These are phyloP conservation scores for Maccullochella peelii DNA, from an alignment of 2,113 vertebrate species.

Conservation along the genomic window DNA sequence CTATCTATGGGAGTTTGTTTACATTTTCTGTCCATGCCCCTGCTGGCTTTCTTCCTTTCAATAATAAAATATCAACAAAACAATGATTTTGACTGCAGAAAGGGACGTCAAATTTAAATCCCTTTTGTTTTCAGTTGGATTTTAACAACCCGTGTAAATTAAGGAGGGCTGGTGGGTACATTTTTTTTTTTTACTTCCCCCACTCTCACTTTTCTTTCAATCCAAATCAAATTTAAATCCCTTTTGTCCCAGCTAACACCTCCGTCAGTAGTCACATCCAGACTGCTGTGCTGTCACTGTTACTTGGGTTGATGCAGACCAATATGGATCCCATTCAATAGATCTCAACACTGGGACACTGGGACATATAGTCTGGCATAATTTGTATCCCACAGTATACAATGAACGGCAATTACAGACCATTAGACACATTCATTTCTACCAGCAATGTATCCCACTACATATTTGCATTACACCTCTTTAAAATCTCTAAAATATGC, in stretches of 20 bases:
- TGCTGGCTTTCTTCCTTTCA: neutral
- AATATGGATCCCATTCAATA: constrained; percentile 58
- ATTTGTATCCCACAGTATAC: constrained; percentile 36
- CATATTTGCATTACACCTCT: constrained; percentile 60
- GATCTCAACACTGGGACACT: constrained; percentile 62
- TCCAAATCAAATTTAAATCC: constrained; percentile 58
- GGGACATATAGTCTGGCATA: constrained; percentile 55
- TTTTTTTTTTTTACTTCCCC: neutral
- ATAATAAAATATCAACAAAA: neutral
- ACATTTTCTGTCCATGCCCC: neutral
- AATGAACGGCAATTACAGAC: constrained; percentile 64
- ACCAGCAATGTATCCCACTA: constrained; percentile 16
- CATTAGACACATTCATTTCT: constrained; percentile 61
- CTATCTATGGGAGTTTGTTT: neutral
- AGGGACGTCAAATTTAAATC: neutral
- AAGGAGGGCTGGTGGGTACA: neutral
- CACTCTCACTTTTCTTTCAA: constrained; percentile 15
- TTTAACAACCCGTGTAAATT: neutral
- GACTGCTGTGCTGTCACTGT: constrained; percentile 59
- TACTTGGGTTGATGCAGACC: constrained; percentile 56
- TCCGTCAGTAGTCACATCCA: constrained; percentile 50
- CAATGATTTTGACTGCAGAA: neutral
- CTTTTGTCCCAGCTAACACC: constrained; percentile 28
- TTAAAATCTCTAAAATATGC: constrained; percentile 44
- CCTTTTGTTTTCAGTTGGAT: neutral